Evolutionary conservation across 2,113 vertebrate species (phyloP), one percentile per base, ranked within the genome.

Genomic region (Butorides virescens): DNA sequence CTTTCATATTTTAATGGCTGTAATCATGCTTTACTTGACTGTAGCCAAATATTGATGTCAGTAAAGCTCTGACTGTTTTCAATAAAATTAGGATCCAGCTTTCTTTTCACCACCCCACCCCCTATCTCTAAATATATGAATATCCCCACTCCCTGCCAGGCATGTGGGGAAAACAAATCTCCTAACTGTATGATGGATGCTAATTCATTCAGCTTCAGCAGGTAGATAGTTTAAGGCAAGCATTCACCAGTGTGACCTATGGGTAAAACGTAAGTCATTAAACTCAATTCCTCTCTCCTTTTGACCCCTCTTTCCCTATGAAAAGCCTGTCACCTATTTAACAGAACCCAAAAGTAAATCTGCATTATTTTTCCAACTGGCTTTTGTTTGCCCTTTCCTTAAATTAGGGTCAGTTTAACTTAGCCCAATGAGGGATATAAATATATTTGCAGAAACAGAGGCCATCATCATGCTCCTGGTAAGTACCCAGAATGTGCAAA

Each of bases 1-100:
- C 75, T 95, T 91, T 96, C 71, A 79, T 94, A 91, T 95, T 93
- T 94, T 95, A 94, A 94, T 92, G 71, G 81, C 78, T 92, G 2
- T 96, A 93, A 96, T 97, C 82, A 47, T 5, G 4, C 74, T 86
- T 96, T 95, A 75, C 36, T 88, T 88, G 66, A 79, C 59, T 86
- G 49, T 62, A 76, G 78, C 81, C 77, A 85, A 93, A 95, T 94
- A 95, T 53, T 81, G 77, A 61, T 4, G 34, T 72, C 87, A 95
- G 84, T 87, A 92, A 92, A 95, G 61, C 83, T 86, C 26, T 10
- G 8, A 12, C 49, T 62, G n/a, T 91, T 95, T 85, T 68, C 56
- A 91, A 25, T 78, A 81, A 91, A 92, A 95, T 81, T 81, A 85
- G 62, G 53, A 78, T 61, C 47, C 36, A 65, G 70, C 23, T 82